These are phyloP conservation scores for Amblyornis subalaris DNA, from an alignment of 2,113 vertebrate species.

Conservation along the genomic window DNA sequence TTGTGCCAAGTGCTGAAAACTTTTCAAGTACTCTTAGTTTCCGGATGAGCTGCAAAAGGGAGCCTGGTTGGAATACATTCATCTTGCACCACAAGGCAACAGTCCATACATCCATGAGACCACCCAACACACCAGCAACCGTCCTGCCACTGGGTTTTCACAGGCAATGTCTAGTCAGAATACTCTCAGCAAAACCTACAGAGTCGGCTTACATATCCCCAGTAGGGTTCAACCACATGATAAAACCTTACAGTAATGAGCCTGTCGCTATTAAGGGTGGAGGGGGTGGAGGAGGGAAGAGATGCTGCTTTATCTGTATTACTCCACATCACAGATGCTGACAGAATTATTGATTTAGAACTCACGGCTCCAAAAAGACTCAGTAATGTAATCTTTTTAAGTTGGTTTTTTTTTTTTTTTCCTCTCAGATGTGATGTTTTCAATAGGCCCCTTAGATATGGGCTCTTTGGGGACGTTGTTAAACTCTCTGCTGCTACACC, in stretches of 20 bases:
- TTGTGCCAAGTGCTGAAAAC: background rate
- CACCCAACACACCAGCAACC: background rate
- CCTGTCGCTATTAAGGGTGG: background rate
- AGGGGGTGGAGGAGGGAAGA: background rate
- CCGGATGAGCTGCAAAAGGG: background rate
- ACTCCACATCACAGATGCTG: constrained; percentile 61
- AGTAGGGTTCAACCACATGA: background rate
- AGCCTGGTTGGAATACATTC: background rate
- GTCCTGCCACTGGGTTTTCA: background rate
- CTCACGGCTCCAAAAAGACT: constrained; percentile 60
- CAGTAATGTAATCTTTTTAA: constrained; percentile 20
- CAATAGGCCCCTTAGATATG: constrained; percentile 25
- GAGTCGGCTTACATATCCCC: background rate
- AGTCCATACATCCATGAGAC: background rate
- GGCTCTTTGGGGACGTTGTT: constrained; percentile 30
- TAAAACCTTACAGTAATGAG: background rate
- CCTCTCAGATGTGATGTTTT: constrained; percentile 43
- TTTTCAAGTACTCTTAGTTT: background rate
- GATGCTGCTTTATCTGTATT: constrained; percentile 46
- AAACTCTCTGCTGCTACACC: constrained; percentile 16
- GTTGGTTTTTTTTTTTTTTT: too few species aligned
- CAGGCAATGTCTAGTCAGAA: background rate
- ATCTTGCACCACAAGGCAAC: background rate
- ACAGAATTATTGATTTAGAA: constrained; percentile 70
- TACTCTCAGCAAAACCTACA: background rate